Conservation (phyloP, 2,113 vertebrate genomes). For the Indicator indicator region DNA sequence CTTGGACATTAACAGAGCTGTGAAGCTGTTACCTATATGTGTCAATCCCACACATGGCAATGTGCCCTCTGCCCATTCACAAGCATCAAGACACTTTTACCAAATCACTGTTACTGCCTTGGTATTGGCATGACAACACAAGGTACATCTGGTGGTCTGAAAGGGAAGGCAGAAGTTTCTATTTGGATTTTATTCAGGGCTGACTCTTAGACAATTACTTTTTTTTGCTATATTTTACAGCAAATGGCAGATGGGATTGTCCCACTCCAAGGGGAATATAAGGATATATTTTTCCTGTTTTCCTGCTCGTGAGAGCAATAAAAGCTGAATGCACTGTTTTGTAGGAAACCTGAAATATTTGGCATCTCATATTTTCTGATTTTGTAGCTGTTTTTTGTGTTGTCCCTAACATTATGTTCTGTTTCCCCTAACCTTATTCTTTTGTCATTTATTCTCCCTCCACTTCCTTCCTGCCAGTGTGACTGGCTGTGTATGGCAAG, state of each 20-base stretch:
- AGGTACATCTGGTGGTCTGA: background rate
- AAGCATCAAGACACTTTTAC: background rate
- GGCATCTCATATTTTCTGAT: background rate
- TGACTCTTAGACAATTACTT: background rate
- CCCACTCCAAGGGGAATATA: background rate
- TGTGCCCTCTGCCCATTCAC: background rate
- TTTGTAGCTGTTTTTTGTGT: background rate
- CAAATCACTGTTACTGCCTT: background rate
- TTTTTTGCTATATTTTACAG: background rate
- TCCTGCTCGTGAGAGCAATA: background rate
- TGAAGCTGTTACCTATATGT: background rate
- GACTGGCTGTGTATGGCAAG: background rate
- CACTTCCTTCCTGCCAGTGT: background rate
- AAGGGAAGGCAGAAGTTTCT: background rate
- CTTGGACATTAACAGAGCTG: background rate
- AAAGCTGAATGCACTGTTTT: background rate
- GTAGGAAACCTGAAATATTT: background rate
- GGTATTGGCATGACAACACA: background rate
- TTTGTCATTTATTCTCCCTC: background rate
- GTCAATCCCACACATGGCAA: background rate
- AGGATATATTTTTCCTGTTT: background rate
- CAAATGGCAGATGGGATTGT: background rate
- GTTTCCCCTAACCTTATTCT: background rate
- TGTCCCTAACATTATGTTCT: accelerated
- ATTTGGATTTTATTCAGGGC: accelerated